Evolutionary conservation across 2,797 vertebrate genomes (phyloP), one percentile per base, ranked within the genome.

Genomic region (Malurus leucopterus): DNA sequence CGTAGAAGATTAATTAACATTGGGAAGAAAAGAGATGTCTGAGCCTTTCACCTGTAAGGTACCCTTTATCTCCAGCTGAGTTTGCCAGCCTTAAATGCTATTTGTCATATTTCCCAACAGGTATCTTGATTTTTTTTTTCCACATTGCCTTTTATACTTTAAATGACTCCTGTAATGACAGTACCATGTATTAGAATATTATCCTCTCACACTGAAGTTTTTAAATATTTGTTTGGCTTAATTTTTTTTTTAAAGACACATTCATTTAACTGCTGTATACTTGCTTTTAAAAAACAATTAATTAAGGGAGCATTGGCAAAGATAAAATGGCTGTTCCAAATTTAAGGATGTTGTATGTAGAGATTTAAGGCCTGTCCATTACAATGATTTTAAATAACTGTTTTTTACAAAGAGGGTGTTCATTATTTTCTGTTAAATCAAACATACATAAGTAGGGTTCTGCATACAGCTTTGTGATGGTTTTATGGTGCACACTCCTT

Each of bases 31-130:
- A 77, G 76, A 86, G 63, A 84, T 93, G 80, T 61, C 77, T 91
- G 70, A 93, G 49, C 68, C 83, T 91, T 95, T 95, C 86, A 93
- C 95, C 90, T 94, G 49, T 89, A 61, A 77, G 74, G 26, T 86
- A 86, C 68, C 86, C 88, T 94, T 93, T 86, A 59, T 84, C 70
- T 94, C 93, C 92, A 92, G 91, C 77, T 93, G 94, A 63, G 89
- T 92, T 78, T 88, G 61, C 88, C 64, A 79, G 77, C 55, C 53
- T 94, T 92, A 73, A 88, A 68, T 93, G 38, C 74, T 87, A 41
- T 93, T 94, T 95, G 87, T 87, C 86, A 76, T 84, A 67, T 70
- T 91, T 54, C 32, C 38, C 30, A 89, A 88, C 38, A 79, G 36
- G 6, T 88, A 43, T 57, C 77, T 84, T 65, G 73, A 9, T 89